phyloP scores from a whole-genome alignment of 2,113 vertebrate genomes.

The Silurus meridionalis region DNA sequence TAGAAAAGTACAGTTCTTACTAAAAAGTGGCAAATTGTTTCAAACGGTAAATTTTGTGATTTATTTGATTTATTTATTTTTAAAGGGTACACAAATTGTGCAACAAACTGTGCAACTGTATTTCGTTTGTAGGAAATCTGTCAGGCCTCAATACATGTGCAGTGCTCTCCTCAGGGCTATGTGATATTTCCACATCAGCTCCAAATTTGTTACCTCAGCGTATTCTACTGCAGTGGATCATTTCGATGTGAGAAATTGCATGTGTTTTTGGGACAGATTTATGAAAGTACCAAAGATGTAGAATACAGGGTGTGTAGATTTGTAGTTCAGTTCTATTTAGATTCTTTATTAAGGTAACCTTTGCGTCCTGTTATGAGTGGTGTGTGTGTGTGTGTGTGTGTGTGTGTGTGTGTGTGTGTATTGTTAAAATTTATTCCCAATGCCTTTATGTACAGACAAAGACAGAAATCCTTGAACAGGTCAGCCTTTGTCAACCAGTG shows the following conservation, averaged over 20 bases:
- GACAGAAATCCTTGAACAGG: not conserved
- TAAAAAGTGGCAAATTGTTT: not conserved
- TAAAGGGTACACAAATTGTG: not conserved
- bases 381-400: too few species aligned
- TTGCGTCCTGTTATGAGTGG: too few species aligned
- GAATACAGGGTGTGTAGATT: not conserved
- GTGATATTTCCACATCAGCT: slow-evolving; percentile 31
- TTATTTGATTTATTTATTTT: not conserved
- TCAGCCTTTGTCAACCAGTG: slow-evolving; percentile 8
- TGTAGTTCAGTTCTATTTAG: not conserved
- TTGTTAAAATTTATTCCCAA: not conserved
- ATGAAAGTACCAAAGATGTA: not conserved
- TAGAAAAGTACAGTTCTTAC: not conserved
- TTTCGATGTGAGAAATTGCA: not conserved
- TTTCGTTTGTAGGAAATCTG: not conserved
- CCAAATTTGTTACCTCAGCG: slow-evolving; percentile 23
- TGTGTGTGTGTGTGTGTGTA: too few species aligned
- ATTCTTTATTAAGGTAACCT: not conserved
- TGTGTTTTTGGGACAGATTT: not conserved
- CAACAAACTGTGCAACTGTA: not conserved
- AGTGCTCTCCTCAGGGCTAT: slow-evolving; percentile 32
- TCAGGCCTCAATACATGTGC: not conserved
- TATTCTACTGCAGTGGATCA: slow-evolving; percentile 3
- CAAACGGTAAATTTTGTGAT: not conserved
- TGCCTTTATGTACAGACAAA: slow-evolving; percentile 6